Base-by-base conservation (phyloP, 2,888 invertebrate genomes). In the Hedychridium roseum region DNA sequence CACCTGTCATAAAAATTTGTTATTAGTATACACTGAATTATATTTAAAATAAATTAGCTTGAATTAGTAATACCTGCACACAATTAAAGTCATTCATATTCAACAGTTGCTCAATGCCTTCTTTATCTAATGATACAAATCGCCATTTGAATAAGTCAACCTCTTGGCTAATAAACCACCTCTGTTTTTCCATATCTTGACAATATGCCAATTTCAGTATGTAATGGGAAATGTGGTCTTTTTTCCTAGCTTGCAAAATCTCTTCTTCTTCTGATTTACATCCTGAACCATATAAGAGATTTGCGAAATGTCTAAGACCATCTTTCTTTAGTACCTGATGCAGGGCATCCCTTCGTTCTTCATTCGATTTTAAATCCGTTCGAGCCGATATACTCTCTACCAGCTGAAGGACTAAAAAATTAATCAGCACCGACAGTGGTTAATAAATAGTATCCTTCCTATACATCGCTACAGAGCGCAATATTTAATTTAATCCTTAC, bases 211-310 rank as follows among this genome's bases (percentile, higher is more conserved):
- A 79, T 44, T 97, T 84, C 2, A 98, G 82, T 64, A 97, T 92
- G 76, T 91, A 97, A 78, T 99, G 98, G 1, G 97, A 94, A 39
- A 97, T 85, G 68, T 92, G 90, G 79, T 99, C 98, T 53, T 86
- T 85, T 21, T 85, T 84, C 43, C 92, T 83, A 1, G 86, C 85
- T 71, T 88, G 85, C 31, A 87, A 73, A 68, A 90, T 88, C 1
- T 80, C 71, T 52, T 88, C 88, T 9, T 81, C 81, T 12, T 70
- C 58, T 28, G 83, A 82, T 4, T 81, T 80, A 64, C 80, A 82
- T 27, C 81, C 83, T 41, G 81, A 80, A 43, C 82, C 83, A 60
- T 85, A 82, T 54, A 89, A 82, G 14, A 90, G 79, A 57, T 85
- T 83, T 5, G 83, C 78, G 67, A 86, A 89, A 50, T 85, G 84